These are phyloP conservation scores for Lophura nycthemera DNA, from an alignment of 2,113 vertebrate genomes.

Conservation along the genomic window DNA sequence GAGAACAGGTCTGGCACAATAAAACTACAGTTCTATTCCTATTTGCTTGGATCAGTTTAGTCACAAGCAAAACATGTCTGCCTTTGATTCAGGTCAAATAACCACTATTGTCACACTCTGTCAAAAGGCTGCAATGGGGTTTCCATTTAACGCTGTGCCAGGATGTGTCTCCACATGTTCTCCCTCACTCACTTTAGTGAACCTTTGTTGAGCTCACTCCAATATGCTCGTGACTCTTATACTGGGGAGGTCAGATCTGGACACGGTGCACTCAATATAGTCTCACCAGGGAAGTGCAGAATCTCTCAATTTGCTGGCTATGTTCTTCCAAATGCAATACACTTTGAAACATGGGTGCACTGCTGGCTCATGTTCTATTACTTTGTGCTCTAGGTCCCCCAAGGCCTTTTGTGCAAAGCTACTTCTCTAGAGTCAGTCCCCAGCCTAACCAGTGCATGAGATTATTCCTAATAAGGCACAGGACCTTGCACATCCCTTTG, in stretches of 20 bases:
- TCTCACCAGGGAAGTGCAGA: neutral
- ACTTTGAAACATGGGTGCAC: neutral
- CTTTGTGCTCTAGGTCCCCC: neutral
- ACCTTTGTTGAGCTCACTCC: neutral
- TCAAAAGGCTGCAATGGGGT: neutral
- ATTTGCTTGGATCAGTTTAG: neutral
- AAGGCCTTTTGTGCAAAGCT: neutral
- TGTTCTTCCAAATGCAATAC: neutral
- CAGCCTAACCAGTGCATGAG: fast-evolving
- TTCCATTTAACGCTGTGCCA: neutral
- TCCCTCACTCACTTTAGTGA: neutral
- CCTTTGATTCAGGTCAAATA: neutral
- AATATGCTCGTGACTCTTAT: fast-evolving
- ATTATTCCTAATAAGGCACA: neutral
- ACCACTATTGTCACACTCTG: neutral
- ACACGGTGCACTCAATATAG: neutral
- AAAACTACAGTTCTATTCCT: neutral
- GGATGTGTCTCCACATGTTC: fast-evolving
- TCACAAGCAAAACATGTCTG: neutral
- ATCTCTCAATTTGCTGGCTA: fast-evolving
- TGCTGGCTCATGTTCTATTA: neutral
- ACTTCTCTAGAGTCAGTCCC: neutral
- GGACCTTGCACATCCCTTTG: neutral
- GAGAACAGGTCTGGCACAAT: neutral
- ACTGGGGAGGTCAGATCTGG: neutral